phyloP scores from a whole-genome alignment of 2,797 vertebrate genomes.

The Yasuhikotakia modesta region DNA sequence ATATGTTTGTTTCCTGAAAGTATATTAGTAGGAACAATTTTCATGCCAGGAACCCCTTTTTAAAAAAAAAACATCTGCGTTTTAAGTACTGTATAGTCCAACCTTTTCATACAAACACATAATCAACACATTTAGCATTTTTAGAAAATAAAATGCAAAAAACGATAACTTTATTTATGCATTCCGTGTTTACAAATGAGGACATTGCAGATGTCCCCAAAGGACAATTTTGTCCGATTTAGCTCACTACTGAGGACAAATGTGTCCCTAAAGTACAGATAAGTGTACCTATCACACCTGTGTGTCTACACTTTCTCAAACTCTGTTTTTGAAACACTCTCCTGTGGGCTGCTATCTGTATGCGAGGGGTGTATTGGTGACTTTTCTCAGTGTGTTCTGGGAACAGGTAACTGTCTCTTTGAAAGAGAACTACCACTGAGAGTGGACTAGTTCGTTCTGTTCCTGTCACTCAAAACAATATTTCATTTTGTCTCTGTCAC shows the following conservation, averaged over 20 bases:
- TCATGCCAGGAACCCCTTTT: neutral
- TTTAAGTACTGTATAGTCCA: too few species aligned
- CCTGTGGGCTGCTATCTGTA: conserved; percentile 15
- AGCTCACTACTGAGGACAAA: neutral
- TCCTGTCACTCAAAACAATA: conserved; percentile 47
- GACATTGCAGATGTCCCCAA: neutral
- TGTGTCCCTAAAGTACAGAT: neutral
- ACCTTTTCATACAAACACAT: too few species aligned
- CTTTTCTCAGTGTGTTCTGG: conserved; percentile 8
- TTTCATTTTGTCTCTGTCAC: conserved; percentile 36
- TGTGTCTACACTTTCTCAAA: neutral
- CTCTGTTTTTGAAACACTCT: conserved; percentile 15
- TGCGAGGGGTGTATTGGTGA: conserved; percentile 1
- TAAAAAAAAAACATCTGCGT: neutral
- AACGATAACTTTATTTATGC: neutral
- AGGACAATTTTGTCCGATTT: neutral
- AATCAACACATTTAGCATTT: too few species aligned
- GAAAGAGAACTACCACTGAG: conserved; percentile 34
- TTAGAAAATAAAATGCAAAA: too few species aligned
- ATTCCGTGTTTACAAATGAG: neutral
- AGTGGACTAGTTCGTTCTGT: conserved; percentile 40
- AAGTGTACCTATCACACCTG: conserved; percentile 1
- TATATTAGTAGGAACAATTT: neutral
- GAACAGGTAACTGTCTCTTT: conserved; percentile 27
- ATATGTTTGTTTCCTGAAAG: conserved; percentile 57